phyloP scores from a whole-genome alignment of 2,113 vertebrate genomes.

The Felis chaus region DNA sequence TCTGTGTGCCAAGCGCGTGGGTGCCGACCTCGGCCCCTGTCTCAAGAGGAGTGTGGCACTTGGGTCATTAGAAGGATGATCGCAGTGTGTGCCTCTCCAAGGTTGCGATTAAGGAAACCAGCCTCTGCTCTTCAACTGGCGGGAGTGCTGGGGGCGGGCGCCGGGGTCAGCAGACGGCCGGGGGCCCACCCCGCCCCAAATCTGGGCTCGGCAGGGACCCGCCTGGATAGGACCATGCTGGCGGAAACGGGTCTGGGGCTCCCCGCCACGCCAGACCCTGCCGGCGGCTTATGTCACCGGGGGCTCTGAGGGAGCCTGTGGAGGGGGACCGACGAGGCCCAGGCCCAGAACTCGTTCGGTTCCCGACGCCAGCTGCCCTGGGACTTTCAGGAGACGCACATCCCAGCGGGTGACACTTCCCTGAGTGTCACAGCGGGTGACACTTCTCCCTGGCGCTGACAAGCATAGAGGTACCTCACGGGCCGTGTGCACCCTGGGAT shows the following conservation, averaged over 20 bases:
- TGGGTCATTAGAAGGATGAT: conserved; percentile 59
- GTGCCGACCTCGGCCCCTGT: conserved; percentile 58
- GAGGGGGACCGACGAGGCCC: neutral
- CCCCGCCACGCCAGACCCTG: neutral
- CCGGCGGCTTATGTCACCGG: neutral
- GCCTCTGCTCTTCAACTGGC: conserved; percentile 34
- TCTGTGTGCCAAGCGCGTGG: neutral
- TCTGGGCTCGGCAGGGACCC: neutral
- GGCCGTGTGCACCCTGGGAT: neutral
- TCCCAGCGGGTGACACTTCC: neutral
- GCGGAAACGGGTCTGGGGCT: neutral
- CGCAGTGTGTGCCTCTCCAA: conserved; percentile 45
- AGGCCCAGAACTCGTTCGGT: neutral
- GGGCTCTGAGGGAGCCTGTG: neutral
- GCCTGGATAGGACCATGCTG: neutral
- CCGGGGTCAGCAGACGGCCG: neutral
- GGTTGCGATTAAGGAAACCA: conserved; percentile 71
- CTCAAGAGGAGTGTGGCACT: neutral
- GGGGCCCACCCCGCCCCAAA: neutral
- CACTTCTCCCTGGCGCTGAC: neutral
- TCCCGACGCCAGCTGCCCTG: neutral
- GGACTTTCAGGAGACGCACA: neutral
- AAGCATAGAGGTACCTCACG: neutral
- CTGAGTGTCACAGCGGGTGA: neutral
- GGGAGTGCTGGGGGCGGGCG: neutral